Evolutionary conservation across 2,113 vertebrate species (phyloP).

Genomic region (Pongo abelii): DNA sequence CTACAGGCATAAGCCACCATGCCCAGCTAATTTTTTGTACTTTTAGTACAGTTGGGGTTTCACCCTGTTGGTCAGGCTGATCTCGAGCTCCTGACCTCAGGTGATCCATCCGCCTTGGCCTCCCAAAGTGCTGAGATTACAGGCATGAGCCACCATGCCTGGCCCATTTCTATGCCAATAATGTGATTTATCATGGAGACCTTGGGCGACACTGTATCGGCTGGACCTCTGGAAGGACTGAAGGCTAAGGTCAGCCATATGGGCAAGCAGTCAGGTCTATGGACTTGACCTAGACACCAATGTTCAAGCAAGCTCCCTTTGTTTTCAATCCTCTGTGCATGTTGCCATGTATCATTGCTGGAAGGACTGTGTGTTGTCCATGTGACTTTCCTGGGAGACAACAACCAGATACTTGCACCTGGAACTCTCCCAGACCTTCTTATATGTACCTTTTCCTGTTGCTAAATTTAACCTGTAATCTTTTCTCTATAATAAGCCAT

Average conservation of each 20-base stretch:
- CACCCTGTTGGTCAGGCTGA: too few species aligned
- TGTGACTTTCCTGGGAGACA: fast-evolving
- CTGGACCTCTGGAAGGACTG: neutral
- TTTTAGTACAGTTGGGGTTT: too few species aligned
- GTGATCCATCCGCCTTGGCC: too few species aligned
- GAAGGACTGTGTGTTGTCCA: fast-evolving
- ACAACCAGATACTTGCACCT: too few species aligned
- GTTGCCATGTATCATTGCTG: too few species aligned
- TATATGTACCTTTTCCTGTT: neutral
- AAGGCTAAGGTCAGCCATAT: neutral
- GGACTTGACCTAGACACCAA: neutral
- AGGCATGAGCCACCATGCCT: too few species aligned
- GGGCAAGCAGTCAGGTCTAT: neutral
- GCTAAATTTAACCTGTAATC: neutral
- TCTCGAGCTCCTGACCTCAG: too few species aligned
- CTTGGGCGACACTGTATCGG: neutral
- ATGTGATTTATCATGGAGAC: neutral
- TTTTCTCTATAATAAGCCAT: neutral
- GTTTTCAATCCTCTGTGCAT: neutral
- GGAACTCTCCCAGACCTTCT: neutral
- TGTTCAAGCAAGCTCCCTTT: neutral
- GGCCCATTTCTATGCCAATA: neutral
- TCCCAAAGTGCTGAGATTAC: too few species aligned
- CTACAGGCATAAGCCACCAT: too few species aligned
- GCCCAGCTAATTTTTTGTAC: too few species aligned